phyloP scores from a whole-genome alignment of 2,113 vertebrate species.

The Sinocyclocheilus grahami region DNA sequence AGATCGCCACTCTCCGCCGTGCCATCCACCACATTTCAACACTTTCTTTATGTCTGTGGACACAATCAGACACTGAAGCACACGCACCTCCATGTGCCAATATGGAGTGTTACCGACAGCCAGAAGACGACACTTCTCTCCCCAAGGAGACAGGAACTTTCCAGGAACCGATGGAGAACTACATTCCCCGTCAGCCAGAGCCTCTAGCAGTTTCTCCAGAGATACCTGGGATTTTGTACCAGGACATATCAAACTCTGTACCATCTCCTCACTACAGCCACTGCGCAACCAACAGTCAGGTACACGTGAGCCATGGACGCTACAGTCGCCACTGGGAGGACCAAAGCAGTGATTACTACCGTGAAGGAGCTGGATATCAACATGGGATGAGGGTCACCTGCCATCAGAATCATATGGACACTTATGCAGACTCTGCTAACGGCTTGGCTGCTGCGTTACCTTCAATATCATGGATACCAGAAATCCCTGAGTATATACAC shows the following conservation, averaged over 20 bases:
- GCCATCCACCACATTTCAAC: constrained; percentile 91
- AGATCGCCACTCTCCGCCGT: constrained; percentile 91
- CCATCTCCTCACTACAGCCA: constrained; percentile 47
- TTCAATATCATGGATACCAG: constrained; percentile 69
- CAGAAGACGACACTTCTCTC: not conserved
- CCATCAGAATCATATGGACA: constrained; percentile 59
- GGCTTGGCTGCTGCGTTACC: constrained; percentile 69
- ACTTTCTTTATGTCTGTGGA: constrained; percentile 84
- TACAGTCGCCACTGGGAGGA: constrained; percentile 51
- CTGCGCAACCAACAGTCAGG: constrained; percentile 13
- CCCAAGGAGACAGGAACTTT: fast-evolving
- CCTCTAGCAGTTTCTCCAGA: constrained; percentile 11
- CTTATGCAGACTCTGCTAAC: constrained; percentile 41
- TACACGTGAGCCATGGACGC: constrained; percentile 20
- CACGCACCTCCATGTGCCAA: constrained; percentile 72
- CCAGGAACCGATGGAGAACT: constrained; percentile 43
- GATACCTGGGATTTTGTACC: not conserved
- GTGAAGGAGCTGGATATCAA: constrained; percentile 50
- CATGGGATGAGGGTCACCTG: constrained; percentile 45
- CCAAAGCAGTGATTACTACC: constrained; percentile 1
- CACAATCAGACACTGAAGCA: constrained; percentile 58
- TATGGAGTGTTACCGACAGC: constrained; percentile 72
- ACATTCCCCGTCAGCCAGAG: constrained; percentile 35
- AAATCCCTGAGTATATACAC: constrained; percentile 67
- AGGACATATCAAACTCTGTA: not conserved